Evolutionary conservation across 2,113 vertebrate species (phyloP).

Genomic region (Gymnocephalus cernua): DNA sequence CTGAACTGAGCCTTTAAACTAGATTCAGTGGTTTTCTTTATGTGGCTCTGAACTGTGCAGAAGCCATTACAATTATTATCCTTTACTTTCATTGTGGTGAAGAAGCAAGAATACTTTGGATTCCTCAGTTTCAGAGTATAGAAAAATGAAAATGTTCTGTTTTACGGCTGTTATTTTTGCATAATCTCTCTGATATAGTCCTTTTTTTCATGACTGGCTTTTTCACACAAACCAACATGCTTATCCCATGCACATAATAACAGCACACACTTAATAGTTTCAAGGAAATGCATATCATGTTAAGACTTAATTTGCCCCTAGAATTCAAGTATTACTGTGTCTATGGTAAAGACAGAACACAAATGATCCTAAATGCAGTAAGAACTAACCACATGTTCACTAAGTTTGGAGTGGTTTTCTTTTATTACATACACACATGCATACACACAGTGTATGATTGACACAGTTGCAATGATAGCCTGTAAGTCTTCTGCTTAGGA

Average conservation of each 20-base stretch:
- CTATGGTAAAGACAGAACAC: neutral
- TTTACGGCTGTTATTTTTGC: constrained; percentile 13
- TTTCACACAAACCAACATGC: neutral
- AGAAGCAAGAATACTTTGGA: constrained; percentile 21
- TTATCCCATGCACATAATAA: constrained; percentile 3
- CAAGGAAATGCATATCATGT: constrained; percentile 30
- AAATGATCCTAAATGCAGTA: neutral
- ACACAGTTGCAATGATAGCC: neutral
- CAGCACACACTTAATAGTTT: constrained; percentile 14
- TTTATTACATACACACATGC: neutral
- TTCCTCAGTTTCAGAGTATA: constrained; percentile 15
- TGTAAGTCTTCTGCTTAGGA: neutral
- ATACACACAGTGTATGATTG: neutral
- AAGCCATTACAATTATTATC: constrained; percentile 12
- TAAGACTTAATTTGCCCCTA: constrained; percentile 32
- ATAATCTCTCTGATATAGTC: constrained; percentile 36
- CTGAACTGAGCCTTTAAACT: constrained; percentile 31
- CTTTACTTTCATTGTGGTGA: constrained; percentile 16
- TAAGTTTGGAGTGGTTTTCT: constrained; percentile 4
- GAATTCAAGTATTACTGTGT: neutral
- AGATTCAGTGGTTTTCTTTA: constrained; percentile 37
- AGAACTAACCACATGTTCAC: neutral
- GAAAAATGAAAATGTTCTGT: constrained; percentile 11
- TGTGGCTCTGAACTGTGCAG: constrained; percentile 20
- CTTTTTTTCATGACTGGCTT: constrained; percentile 52